phyloP scores from a whole-genome alignment of 2,113 vertebrate genomes.

The Chlorocebus sabaeus region DNA sequence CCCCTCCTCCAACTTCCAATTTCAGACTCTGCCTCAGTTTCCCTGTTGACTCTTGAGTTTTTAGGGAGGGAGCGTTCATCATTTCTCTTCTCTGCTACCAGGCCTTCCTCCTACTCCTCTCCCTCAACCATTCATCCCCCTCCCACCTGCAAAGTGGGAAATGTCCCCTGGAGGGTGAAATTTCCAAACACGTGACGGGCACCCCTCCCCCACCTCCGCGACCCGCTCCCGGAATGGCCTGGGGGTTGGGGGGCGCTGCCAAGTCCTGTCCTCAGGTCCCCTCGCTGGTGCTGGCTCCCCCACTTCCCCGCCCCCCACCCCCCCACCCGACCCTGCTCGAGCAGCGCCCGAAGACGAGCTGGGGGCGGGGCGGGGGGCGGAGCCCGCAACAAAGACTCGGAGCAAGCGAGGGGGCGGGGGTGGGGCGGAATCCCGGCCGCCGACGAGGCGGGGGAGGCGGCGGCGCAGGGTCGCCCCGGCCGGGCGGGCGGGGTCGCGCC shows the following conservation, averaged over 20 bases:
- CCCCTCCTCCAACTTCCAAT: not conserved
- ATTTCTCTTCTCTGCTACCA: not conserved
- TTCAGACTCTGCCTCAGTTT: conserved; percentile 64
- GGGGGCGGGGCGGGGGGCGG: conserved; percentile 68
- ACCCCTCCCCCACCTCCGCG: not conserved
- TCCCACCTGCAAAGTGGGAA: not conserved
- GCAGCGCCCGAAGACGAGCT: not conserved
- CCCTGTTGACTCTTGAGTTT: not conserved
- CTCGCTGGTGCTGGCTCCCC: not conserved
- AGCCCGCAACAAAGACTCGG: conserved; percentile 55
- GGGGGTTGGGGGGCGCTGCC: not conserved
- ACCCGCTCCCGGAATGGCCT: not conserved
- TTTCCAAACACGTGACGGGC: conserved; percentile 4
- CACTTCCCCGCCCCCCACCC: not conserved
- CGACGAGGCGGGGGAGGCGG: conserved; percentile 32
- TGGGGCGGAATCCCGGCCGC: conserved; percentile 45
- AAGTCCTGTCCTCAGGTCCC: not conserved
- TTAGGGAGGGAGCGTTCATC: not conserved
- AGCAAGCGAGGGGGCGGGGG: not conserved
- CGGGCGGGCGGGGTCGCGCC: conserved; percentile 50
- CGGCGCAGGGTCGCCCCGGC: conserved; percentile 48
- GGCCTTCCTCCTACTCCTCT: not conserved
- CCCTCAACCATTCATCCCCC: not conserved
- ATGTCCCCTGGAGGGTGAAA: not conserved
- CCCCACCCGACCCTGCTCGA: not conserved